Conservation (phyloP, 2,797 vertebrate species). For the Acrossocheilus wenchowensis region DNA sequence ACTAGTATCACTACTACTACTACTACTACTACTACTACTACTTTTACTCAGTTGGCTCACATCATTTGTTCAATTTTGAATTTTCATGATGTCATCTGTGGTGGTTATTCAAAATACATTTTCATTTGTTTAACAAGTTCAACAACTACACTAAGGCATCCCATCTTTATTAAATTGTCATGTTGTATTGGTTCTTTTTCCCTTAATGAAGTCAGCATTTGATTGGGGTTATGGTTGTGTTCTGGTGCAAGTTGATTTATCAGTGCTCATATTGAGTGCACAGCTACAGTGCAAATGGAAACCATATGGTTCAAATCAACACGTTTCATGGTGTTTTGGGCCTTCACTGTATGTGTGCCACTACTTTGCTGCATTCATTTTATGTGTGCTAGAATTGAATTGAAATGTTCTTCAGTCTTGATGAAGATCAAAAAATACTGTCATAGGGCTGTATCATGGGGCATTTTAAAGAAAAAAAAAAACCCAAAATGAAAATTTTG, state of each 20-base stretch:
- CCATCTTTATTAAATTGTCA: conserved; percentile 31
- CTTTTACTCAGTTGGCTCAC: conserved; percentile 7
- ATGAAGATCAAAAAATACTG: neutral
- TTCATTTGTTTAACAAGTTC: conserved; percentile 14
- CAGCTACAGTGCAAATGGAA: neutral
- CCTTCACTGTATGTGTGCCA: neutral
- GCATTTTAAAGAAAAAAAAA: neutral
- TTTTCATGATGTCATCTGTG: conserved; percentile 26
- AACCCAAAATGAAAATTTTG: neutral
- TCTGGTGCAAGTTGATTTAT: conserved; percentile 6
- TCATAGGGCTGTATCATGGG: neutral
- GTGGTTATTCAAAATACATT: conserved; percentile 35
- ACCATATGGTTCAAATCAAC: conserved; percentile 7
- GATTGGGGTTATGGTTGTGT: neutral
- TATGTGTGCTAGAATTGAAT: neutral
- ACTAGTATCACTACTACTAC: neutral
- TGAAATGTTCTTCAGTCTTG: neutral
- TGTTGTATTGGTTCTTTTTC: conserved; percentile 34
- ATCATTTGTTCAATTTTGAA: neutral
- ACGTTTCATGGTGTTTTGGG: neutral
- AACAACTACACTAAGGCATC: conserved; percentile 23
- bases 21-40: neutral
- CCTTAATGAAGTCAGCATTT: conserved; percentile 33
- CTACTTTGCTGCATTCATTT: neutral
- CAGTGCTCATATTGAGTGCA: neutral